Conservation (phyloP, 2,113 vertebrate genomes). For the Embiotoca jacksoni region DNA sequence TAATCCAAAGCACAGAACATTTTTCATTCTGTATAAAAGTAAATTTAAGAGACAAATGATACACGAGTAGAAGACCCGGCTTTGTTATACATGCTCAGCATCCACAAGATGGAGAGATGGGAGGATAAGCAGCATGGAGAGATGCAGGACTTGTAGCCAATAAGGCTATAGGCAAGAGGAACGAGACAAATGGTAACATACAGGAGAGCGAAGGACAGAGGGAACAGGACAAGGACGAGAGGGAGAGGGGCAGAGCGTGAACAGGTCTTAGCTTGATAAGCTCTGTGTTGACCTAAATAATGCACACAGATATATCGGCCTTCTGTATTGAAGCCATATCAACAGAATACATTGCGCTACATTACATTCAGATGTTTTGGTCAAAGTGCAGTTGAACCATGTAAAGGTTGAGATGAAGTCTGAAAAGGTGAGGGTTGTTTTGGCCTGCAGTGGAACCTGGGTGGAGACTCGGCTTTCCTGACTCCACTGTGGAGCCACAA, state of each 20-base stretch:
- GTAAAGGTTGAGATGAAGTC: not conserved
- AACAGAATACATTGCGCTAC: not conserved
- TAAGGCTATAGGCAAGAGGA: not conserved
- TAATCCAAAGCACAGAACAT: not conserved
- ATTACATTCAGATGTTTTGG: not conserved
- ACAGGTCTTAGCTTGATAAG: slow-evolving; percentile 61
- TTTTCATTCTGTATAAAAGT: slow-evolving; percentile 1
- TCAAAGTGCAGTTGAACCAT: not conserved
- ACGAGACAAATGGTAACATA: slow-evolving; percentile 16
- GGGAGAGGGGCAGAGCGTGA: slow-evolving; percentile 29
- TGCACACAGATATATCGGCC: slow-evolving; percentile 46
- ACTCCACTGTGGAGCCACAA: not conserved
- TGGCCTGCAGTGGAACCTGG: not conserved
- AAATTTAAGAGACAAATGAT: slow-evolving; percentile 27
- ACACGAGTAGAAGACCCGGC: not conserved
- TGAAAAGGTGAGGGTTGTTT: slow-evolving; percentile 3
- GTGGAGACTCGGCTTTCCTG: not conserved
- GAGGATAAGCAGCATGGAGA: slow-evolving; percentile 8
- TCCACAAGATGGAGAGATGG: slow-evolving; percentile 31
- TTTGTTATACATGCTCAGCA: slow-evolving; percentile 19
- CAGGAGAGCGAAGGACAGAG: slow-evolving; percentile 18
- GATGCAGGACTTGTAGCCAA: slow-evolving; percentile 12
- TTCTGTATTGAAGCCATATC: slow-evolving; percentile 15
- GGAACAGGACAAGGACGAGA: slow-evolving; percentile 18
- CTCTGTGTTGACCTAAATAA: slow-evolving; percentile 60